Evolutionary conservation across 2,888 invertebrate genomes (phyloP), one percentile per base, ranked within the genome.

Genomic region (Odontothrips loti): DNA sequence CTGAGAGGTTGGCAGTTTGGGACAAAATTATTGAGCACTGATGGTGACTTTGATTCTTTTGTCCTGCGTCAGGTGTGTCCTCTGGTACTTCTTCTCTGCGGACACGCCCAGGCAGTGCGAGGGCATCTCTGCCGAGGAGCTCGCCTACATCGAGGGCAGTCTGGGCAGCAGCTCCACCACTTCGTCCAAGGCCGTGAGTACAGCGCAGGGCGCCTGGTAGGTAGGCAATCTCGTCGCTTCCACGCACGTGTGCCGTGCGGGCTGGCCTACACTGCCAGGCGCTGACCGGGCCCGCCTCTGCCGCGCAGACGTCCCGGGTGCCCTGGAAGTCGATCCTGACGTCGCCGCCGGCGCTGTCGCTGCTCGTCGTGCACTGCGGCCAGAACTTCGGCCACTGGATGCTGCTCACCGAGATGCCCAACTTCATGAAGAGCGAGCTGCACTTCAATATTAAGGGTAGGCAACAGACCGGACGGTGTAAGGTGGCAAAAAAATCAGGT

Each of bases 351-450:
- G 82, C 82, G 12, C 92, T 93, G 91, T 92, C 94, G 0, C 89
- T 95, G 9, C 86, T 94, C 3, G 85, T 93, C 1, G 91, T 92
- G 0, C 95, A 95, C 85, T 91, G 92, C 83, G 92, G 93, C 0
- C 93, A 95, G 84, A 92, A 91, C 85, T 93, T 94, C 90, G 95
- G 95, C 51, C 95, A 94, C 87, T 95, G 94, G 93, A 94, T 94
- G 34, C 88, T 95, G 34, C 89, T 95, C 0, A 94, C 95, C 0
- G 93, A 95, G 86, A 92, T 94, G 85, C 95, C 96, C 0, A 91
- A 92, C 0, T 96, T 94, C 86, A 92, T 95, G 91, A 91, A 90
- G 84, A 89, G 91, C 79, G 92, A 95, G 6, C 89, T 95, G 2
- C 88, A 90, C 81, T 93, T 92, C 84, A 90, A 94, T 82, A 93